Evolutionary conservation across 2,113 vertebrate genomes (phyloP).

Genomic region (Ceyx margarethae): DNA sequence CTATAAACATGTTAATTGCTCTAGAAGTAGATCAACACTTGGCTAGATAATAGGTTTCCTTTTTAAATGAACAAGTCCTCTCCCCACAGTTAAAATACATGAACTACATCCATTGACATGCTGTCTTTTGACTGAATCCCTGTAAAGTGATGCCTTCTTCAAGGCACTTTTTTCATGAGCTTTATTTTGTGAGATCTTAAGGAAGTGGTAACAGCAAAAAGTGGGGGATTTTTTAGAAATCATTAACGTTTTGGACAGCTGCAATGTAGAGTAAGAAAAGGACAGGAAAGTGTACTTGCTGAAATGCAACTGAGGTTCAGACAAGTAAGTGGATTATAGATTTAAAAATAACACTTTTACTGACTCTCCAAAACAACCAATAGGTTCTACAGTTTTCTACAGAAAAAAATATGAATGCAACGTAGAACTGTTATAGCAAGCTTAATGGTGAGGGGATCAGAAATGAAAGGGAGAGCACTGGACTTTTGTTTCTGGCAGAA

Average conservation of each 20-base stretch:
- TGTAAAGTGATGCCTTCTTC: neutral
- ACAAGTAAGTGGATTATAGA: neutral
- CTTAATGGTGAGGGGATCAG: conserved; percentile 10
- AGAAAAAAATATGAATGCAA: neutral
- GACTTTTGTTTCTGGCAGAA: conserved; percentile 1
- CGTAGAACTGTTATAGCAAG: neutral
- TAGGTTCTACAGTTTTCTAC: neutral
- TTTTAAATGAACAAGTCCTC: neutral
- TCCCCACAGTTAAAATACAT: neutral
- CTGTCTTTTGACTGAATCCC: neutral
- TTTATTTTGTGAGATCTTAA: neutral
- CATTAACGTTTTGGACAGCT: neutral
- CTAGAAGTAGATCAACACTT: neutral
- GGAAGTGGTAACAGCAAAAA: neutral
- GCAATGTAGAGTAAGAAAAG: neutral
- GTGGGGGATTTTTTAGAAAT: neutral
- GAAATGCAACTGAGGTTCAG: neutral
- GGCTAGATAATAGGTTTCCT: neutral
- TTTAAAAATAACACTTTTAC: neutral
- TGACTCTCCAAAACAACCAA: neutral
- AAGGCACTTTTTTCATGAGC: neutral
- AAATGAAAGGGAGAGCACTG: conserved; percentile 4
- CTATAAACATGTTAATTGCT: neutral
- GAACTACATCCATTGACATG: neutral
- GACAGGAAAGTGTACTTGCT: neutral